phyloP scores from a whole-genome alignment of 53 echinoderm and acorn worm genomes.

The Patiria pectinifera region DNA sequence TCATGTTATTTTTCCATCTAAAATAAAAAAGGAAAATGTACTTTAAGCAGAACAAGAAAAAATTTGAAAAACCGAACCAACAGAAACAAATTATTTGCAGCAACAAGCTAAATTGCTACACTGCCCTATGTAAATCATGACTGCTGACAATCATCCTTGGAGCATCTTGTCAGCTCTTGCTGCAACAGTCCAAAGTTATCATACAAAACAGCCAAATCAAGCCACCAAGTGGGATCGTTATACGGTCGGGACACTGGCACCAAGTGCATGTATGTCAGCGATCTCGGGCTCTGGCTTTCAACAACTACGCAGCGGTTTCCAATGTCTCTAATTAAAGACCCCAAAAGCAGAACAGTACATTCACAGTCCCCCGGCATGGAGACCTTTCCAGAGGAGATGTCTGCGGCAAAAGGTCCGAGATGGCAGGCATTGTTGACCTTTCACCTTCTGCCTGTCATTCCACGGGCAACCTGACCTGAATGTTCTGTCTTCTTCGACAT shows the following conservation, averaged over 20 bases:
- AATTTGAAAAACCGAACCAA: too few relatives aligned
- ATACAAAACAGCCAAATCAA: neutral
- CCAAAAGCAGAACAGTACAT: neutral
- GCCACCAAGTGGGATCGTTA: neutral
- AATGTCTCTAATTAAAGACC: neutral
- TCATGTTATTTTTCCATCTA: too few relatives aligned
- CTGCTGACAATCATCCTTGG: too few relatives aligned
- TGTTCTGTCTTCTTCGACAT: neutral
- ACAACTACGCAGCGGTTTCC: neutral
- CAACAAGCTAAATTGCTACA: too few relatives aligned
- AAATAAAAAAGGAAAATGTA: too few relatives aligned
- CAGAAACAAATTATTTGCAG: too few relatives aligned
- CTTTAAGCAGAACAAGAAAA: too few relatives aligned
- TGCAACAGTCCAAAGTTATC: too few relatives aligned
- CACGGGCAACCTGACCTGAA: neutral
- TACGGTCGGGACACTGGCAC: neutral
- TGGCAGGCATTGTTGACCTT: neutral
- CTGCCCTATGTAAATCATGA: too few relatives aligned
- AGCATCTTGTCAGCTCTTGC: too few relatives aligned
- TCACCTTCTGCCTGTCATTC: neutral
- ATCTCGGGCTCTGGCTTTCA: conserved; percentile 5
- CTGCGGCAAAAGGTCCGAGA: neutral
- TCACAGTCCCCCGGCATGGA: neutral
- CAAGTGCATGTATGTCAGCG: neutral
- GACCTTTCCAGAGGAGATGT: neutral